Conservation (phyloP, 2,113 vertebrate species). For the Paraplagusia blochii region DNA sequence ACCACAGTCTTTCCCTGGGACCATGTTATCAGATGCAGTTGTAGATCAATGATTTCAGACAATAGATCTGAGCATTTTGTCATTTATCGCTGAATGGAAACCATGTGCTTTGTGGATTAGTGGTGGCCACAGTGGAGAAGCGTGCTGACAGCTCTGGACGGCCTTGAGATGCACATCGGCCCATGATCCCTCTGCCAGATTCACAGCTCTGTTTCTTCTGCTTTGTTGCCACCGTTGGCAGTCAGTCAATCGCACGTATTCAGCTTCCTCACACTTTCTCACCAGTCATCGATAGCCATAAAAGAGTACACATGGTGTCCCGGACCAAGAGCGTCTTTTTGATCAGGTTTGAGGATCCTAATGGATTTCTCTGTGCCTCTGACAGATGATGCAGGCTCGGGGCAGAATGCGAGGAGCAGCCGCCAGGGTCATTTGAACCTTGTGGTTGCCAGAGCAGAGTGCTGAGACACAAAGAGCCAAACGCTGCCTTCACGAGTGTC, state of each 20-base stretch:
- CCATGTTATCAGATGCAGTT: constrained; percentile 58
- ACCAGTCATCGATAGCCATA: constrained; percentile 75
- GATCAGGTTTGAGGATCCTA: constrained; percentile 76
- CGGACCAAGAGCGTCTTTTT: constrained; percentile 64
- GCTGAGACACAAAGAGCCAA: constrained; percentile 73
- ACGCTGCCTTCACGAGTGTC: constrained; percentile 77
- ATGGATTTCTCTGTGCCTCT: constrained; percentile 74
- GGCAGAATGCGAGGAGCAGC: constrained; percentile 62
- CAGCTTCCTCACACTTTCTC: constrained; percentile 67
- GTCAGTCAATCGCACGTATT: constrained; percentile 78
- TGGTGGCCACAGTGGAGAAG: constrained; percentile 36
- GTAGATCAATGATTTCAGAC: constrained; percentile 54
- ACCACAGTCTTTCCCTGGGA: constrained; percentile 29
- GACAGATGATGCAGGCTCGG: constrained; percentile 64
- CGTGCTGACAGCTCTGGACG: constrained; percentile 52
- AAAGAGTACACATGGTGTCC: constrained; percentile 77
- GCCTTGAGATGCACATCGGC: constrained; percentile 51
- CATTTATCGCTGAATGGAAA: constrained; percentile 48
- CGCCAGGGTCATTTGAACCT: constrained; percentile 83
- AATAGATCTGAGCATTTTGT: constrained; percentile 34
- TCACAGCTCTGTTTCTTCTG: constrained; percentile 64
- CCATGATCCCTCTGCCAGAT: constrained; percentile 59
- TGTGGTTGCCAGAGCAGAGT: constrained; percentile 83
- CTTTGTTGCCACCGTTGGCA: constrained; percentile 78
- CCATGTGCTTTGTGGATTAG: constrained; percentile 49